These are phyloP conservation scores for Carabus problematicus DNA, from an alignment of 2,888 invertebrate species.

Conservation along the genomic window DNA sequence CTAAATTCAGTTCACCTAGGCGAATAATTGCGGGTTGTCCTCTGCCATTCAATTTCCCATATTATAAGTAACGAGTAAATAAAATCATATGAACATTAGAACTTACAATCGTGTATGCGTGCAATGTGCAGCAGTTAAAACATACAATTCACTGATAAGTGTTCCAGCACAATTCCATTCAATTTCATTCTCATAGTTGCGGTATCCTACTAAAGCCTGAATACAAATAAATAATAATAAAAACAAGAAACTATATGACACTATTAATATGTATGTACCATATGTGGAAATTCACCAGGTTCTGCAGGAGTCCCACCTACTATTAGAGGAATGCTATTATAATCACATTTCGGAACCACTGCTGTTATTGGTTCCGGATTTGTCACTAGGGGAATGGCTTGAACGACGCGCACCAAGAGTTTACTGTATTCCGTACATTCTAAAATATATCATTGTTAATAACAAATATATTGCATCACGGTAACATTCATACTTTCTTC, in stretches of 20 bases:
- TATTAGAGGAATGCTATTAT: slow-evolving; percentile 63
- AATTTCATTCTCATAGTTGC: slow-evolving; percentile 48
- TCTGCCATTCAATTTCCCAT: slow-evolving; percentile 49
- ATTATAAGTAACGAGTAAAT: neutral
- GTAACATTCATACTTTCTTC: too few species aligned
- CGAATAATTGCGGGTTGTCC: slow-evolving; percentile 63
- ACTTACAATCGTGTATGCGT: slow-evolving; percentile 46
- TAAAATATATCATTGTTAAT: slow-evolving; percentile 49
- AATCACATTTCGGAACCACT: slow-evolving; percentile 62
- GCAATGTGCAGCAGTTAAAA: slow-evolving; percentile 70
- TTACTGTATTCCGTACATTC: slow-evolving; percentile 67
- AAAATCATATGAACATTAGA: neutral
- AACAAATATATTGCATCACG: too few species aligned
- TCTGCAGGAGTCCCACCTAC: slow-evolving; percentile 65
- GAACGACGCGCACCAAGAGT: slow-evolving; percentile 60
- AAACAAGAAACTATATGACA: slow-evolving; percentile 8
- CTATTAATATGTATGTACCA: slow-evolving; percentile 58
- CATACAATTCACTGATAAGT: slow-evolving; percentile 62
- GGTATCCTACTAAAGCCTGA: slow-evolving; percentile 58
- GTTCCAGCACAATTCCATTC: slow-evolving; percentile 65
- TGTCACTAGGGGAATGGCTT: slow-evolving; percentile 63
- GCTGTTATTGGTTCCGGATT: slow-evolving; percentile 60
- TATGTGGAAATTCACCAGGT: slow-evolving; percentile 68
- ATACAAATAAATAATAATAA: slow-evolving; percentile 43
- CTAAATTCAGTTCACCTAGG: slow-evolving; percentile 67